A percentile compares a stretch with the other conserved stretches of the same genome.
Conservation (phyloP, 1,140 invertebrate species). For the Laodelphax striatellus region DNA sequence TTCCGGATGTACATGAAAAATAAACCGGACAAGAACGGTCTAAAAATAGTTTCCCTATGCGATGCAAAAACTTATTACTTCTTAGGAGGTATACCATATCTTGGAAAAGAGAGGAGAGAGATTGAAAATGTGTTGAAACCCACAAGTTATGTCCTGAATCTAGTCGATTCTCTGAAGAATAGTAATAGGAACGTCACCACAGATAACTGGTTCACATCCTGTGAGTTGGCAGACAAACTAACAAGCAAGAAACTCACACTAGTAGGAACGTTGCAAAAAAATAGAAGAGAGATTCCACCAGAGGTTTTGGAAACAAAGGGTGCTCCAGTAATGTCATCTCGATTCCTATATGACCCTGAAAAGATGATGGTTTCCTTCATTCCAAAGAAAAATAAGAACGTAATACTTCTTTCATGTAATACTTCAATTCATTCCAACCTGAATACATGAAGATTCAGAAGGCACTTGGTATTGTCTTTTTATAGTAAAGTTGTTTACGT, state of each 20-base stretch:
- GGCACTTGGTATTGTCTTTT: no score
- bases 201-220: conserved; percentile 11
- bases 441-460: no score
- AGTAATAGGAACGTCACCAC: conserved; percentile 5
- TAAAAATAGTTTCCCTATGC: conserved; percentile 1
- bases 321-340: not conserved
- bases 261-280: conserved; percentile 31
- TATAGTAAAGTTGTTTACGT: no score
- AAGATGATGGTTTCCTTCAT: not conserved
- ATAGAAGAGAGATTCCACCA: conserved; percentile 31
- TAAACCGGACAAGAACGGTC: not conserved
- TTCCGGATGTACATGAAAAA: not conserved
- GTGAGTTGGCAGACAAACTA: conserved; percentile 18
- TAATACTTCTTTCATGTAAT: no score
- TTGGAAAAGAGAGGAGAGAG: not conserved
- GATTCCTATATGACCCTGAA: not conserved
- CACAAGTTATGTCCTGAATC: conserved; percentile 7
- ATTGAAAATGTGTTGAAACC: not conserved
- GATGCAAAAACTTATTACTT: conserved; percentile 11
- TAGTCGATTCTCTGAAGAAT: not conserved
- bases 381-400: not conserved
- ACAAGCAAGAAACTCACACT: conserved; percentile 3
- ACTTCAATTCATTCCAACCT: no score
- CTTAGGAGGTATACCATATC: conserved; percentile 1
- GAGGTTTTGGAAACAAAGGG: not conserved